Percentiles rank a stretch among this genome's conserved stretches.
Conservation (phyloP, 2,113 vertebrate genomes). For the Takifugu flavidus region DNA sequence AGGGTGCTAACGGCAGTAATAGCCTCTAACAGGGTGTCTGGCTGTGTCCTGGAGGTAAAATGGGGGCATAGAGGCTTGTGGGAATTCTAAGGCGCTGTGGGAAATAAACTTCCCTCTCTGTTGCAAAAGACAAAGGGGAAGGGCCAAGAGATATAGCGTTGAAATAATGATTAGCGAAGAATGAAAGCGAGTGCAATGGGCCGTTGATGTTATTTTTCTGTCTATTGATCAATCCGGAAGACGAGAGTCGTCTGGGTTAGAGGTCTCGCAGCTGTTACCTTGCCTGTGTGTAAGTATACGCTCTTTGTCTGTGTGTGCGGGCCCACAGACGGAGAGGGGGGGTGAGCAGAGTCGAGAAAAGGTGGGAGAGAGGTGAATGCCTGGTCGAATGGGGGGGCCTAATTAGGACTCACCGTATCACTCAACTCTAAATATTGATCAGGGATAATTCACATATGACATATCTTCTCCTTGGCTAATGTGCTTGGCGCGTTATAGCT, state of each 20-base stretch:
- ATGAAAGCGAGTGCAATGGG: conserved; percentile 42
- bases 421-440: conserved; percentile 64
- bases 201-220: conserved; percentile 53
- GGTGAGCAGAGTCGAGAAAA: conserved; percentile 11
- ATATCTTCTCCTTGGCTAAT: conserved; percentile 48
- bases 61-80: conserved; percentile 50
- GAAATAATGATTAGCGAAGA: conserved; percentile 61
- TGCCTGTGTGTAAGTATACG: conserved; percentile 16
- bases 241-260: conserved; percentile 55
- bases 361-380: conserved; percentile 47
- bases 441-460: conserved; percentile 51
- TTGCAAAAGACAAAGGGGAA: conserved; percentile 34
- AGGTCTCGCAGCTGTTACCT: conserved; percentile 52
- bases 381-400: conserved; percentile 63
- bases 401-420: conserved; percentile 58
- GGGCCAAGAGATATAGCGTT: conserved; percentile 41
- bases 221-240: conserved; percentile 69
- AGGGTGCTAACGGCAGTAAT: conserved; percentile 47
- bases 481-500: conserved; percentile 41
- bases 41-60: conserved; percentile 59
- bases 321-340: no score
- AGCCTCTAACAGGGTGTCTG: conserved; percentile 66
- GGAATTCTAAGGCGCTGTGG: conserved; percentile 51
- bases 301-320: conserved; percentile 36
- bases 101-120: conserved; percentile 65